Base-by-base conservation (phyloP, 2,797 vertebrate genomes). In the Protosalanx chinensis region DNA sequence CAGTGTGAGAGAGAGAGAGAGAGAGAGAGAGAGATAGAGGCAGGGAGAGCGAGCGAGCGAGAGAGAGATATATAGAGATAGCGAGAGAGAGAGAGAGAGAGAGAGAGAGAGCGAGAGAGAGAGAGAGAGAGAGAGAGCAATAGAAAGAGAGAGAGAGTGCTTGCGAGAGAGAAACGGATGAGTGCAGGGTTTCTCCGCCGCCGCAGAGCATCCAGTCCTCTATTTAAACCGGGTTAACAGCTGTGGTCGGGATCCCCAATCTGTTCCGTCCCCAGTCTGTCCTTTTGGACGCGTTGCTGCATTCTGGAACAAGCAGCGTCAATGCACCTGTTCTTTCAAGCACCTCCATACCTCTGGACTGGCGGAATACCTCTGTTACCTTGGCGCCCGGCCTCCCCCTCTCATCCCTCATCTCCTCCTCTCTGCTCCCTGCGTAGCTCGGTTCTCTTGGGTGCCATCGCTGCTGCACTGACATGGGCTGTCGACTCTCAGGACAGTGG, bases 401-500 rank as follows among this genome's bases (percentile, higher is more conserved):
- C 46, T 13, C 32, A 27, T 33, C 32, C 46, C 6, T 51, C 13
- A 30, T n/a, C 49, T 51, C 53, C 27, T 56, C 60, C 53, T 35
- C 62, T 35, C 62, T 27, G 57, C 13, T 35, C 29, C 57, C 41
- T 33, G 30, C 59, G 41, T 41, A 41, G 41, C 41, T 41, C 10
- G 41, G 41, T 41, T 41, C 41, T 41, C 41, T 41, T 8, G 41
- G 41, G 41, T 41, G 8, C 41, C 41, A 41, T 41, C 41, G 41
- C 41, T 41, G 41, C 61, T 20, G 15, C 7, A n/a, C 57, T 30
- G 5, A 59, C 49, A 79, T 79, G 77, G 77, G 77, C 65, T 79
- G 73, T 67, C 70, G 67, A 67, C 49, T 79, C 29, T 79, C 77
- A 13, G 77, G 66, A 49, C 67, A 69, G 32, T 64, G n/a, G 67